Percentiles rank a stretch among this genome's conserved stretches.
These are phyloP conservation scores for Trichonephila inaurata DNA, from an alignment of 1,140 invertebrate genomes.

Conservation along the genomic window DNA sequence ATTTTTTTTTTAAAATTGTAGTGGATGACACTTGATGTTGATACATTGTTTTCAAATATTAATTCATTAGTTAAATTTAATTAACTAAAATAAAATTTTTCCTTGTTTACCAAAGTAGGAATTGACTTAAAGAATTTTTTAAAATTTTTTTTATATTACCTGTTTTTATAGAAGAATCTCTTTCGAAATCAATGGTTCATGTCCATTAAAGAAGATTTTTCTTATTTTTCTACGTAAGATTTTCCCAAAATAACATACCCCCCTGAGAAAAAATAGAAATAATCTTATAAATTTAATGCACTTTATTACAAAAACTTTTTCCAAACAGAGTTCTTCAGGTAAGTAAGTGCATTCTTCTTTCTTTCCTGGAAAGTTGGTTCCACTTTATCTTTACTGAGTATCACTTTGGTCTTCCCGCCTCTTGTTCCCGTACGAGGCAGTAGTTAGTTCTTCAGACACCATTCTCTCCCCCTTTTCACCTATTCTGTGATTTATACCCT, in stretches of 20 bases:
- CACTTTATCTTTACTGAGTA: neutral
- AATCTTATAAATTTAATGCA: neutral
- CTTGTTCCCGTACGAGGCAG: neutral
- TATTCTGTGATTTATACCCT: constrained; percentile 42
- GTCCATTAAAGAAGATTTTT: neutral
- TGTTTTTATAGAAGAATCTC: too few species aligned
- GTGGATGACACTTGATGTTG: too few species aligned
- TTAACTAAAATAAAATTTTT: too few species aligned
- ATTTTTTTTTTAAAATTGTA: too few species aligned
- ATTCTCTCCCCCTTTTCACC: neutral
- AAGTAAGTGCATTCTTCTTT: neutral
- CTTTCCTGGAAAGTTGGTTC: neutral
- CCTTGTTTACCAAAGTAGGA: too few species aligned
- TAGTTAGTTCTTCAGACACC: constrained; percentile 4
- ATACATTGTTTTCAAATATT: too few species aligned
- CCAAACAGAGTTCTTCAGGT: neutral
- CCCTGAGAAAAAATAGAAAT: neutral
- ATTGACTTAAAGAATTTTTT: too few species aligned
- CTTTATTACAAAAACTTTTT: neutral
- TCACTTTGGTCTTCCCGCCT: neutral
- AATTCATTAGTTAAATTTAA: too few species aligned
- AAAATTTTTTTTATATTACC: too few species aligned
- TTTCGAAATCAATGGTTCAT: too few species aligned
- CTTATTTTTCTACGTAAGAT: neutral
- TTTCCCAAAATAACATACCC: neutral